phyloP scores from a whole-genome alignment of 2,888 invertebrate species.

The Athripsodes cinereus region DNA sequence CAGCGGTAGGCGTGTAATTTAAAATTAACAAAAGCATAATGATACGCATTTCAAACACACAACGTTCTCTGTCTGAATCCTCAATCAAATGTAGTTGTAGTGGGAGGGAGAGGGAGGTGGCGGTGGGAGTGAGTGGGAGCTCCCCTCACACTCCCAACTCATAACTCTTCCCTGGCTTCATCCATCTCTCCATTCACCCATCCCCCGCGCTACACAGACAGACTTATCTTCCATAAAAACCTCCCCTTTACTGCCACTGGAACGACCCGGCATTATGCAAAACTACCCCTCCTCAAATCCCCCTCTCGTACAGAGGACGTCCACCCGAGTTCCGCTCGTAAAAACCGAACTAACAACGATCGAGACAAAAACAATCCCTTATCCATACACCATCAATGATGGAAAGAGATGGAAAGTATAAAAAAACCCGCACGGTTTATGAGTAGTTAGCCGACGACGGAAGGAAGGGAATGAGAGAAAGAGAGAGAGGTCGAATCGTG shows the following conservation, averaged over 20 bases:
- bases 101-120: too few relatives aligned
- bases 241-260: slow-evolving; percentile 23
- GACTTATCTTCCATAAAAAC: slow-evolving; percentile 23
- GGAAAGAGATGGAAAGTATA: slow-evolving; percentile 10
- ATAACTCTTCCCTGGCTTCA: neutral
- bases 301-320: slow-evolving; percentile 13
- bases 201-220: slow-evolving; percentile 7
- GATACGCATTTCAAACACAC: too few relatives aligned
- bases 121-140: neutral
- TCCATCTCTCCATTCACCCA: neutral
- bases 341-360: slow-evolving; percentile 20
- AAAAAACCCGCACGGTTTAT: slow-evolving; percentile 12
- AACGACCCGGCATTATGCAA: slow-evolving; percentile 27
- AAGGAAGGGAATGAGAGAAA: slow-evolving; percentile 4
- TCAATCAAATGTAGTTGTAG: neutral
- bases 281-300: slow-evolving; percentile 21
- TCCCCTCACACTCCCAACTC: neutral
- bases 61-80: neutral
- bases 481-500: slow-evolving; percentile 10
- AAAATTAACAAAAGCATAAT: neutral
- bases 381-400: neutral
- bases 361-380: slow-evolving; percentile 6
- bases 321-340: slow-evolving; percentile 25
- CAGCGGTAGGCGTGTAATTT: neutral
- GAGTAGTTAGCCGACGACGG: neutral